Base-by-base conservation (phyloP, 1,140 invertebrate genomes). In the Bursaphelenchus mucronatus region DNA sequence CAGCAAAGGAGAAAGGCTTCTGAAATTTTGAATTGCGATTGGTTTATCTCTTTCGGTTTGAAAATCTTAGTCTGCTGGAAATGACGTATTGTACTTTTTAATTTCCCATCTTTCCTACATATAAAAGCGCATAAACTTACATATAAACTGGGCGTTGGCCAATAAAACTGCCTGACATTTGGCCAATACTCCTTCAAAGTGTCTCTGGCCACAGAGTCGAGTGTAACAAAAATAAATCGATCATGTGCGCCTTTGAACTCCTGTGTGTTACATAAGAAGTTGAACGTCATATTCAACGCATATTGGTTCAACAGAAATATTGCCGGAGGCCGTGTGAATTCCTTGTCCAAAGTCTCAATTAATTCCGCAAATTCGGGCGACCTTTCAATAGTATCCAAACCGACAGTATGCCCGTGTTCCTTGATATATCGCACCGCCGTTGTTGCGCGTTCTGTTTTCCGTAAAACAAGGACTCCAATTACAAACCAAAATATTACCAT, bases 251-350 rank as follows among this genome's bases (percentile, higher is more conserved):
- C 77, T 5, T 74, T 63, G 43, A 73, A 67, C 10, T 65, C 64
- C 47, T 40, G 57, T 3, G 77, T 79, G 57, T 79, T 79, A 61
- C 77, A 79, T 13, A 79, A 58, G 53, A 79, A 79, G 63, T 81
- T 79, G 63, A 78, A 79, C 9, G 77, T 80, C 78, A 79, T 79
- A 62, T 79, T 79, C 43, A 79, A 65, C 8, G 77, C 77, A 63
- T 79, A 70, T 30, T 79, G 76, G 61, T 79, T 79, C 10, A 79
- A 70, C 43, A 79, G 58, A 39, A 79, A 71, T 30, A 79, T 61
- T 8, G 78, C 78, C 9, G 77, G 77, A 41, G 77, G 77, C 40
- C 63, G 54, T 45, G 49, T 64, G 59, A 76, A 75, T 41, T 81
- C 67, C 53, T n/a, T 63, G 50, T 80, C 78, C 52, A 79, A 53